Base-by-base conservation (phyloP, 2,888 invertebrate species). In the Machimus rusticus region DNA sequence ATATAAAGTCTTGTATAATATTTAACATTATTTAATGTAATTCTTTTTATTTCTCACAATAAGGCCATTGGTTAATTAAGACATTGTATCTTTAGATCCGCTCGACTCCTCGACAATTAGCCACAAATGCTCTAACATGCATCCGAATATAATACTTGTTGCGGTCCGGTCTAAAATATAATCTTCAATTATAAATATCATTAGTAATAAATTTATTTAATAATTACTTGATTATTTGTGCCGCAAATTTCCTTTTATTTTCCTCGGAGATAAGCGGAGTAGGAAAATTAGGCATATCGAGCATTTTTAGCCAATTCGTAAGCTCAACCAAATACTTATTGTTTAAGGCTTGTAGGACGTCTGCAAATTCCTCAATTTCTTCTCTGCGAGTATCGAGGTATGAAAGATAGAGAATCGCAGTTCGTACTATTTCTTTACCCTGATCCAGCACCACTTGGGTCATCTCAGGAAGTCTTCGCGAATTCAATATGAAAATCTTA, bases 161-260 rank as follows among this genome's bases (percentile, higher is more conserved):
- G 84, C 94, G 95, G 90, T 96, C 95, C 91, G 97, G 96, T 91
- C 97, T 97, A 93, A n/a, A n/a, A n/a, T n/a, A n/a, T n/a, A n/a
- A n/a, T n/a, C n/a, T n/a, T n/a, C n/a, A n/a, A n/a, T n/a, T n/a
- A n/a, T n/a, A n/a, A n/a, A n/a, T 46, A 16, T 46, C 43, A 12
- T 4, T 39, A 39, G 4, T 46, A 46, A 2, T 16, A 46, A 16
- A 4, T 14, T 51, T 6, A 74, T 31, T 3, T 37, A 37, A 39
- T 57, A 43, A 91, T 92, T 91, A 96, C 96, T 94, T 95, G 89
- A 96, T 92, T 79, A 97, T 94, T 78, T 94, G 93, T 89, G 95
- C 94, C 81, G 96, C 94, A 93, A 97, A 98, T 90, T 91, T 95
- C 94, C 92, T 96, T 96, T 93, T 92, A 77, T 96, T 95, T 57